Base-by-base conservation (phyloP, 2,888 invertebrate species). In the Hyalella azteca region DNA sequence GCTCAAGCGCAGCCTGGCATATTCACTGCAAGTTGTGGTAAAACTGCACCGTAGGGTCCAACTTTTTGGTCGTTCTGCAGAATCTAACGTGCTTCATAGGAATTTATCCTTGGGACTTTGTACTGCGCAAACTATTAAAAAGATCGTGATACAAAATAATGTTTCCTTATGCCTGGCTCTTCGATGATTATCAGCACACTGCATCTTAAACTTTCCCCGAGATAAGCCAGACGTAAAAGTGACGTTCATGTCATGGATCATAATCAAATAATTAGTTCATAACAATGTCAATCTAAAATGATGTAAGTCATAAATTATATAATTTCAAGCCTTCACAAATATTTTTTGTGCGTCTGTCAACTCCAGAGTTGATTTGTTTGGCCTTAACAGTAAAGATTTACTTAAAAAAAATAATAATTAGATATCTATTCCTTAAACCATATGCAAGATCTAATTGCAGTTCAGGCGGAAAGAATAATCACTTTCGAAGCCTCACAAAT, bases 11-110 rank as follows among this genome's bases (percentile, higher is more conserved):
- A 36, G 36, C 39, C 66, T 36, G 36, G 66, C 66, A 29, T 32
- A 66, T 66, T 66, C 66, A 36, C 66, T 66, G 19, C 36, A 66
- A 66, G 36, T 66, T 66, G 29, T 66, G 66, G 19, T 36, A 32
- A 66, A 66, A 66, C 66, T 66, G 36, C 36, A 66, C 66, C 66
- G 36, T 36, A 66, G 66, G 66, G 66, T 32, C 39, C 66, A 66
- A 66, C 66, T 66, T 66, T 66, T 66, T 66, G 66, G 66, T 66
- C 66, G 66, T 66, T 66, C 32, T 15, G 66, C 66, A 66, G 66
- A 66, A 66, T 66, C 66, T 66, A 66, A 66, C 66, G 29, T 66
- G 66, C 36, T 66, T 66, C 39, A 66, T 66, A 36, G 36, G 66
- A 66, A 66, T 66, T 66, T 66, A 66, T 66, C 66, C 66, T 66